Conservation (phyloP, 2,797 vertebrate genomes). For the Echeneis naucrates region DNA sequence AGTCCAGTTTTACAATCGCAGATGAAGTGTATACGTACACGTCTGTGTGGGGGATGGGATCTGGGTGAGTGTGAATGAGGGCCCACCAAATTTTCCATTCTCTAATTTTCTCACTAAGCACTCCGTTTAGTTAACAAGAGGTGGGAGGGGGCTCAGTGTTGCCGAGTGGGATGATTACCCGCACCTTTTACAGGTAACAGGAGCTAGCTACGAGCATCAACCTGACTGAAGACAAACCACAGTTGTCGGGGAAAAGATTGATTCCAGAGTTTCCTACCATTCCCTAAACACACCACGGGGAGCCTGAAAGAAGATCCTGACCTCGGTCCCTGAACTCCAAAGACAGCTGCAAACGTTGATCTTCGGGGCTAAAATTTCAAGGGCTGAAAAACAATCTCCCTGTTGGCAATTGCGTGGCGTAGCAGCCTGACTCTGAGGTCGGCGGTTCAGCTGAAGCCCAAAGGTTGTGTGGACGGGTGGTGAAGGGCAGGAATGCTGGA, state of each 20-base stretch:
- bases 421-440: conserved; percentile 70
- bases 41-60: conserved; percentile 16
- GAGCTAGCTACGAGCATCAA: conserved; percentile 24
- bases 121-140: conserved; percentile 35
- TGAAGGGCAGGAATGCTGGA: conserved; percentile 60
- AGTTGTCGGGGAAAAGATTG: conserved; percentile 58
- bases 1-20: conserved; percentile 65
- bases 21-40: conserved; percentile 7
- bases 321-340: conserved; percentile 63
- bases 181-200: background rate
- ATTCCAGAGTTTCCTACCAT: conserved; percentile 70
- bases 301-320: conserved; percentile 73
- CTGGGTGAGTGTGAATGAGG: conserved; percentile 33
- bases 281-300: conserved; percentile 78
- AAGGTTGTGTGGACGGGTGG: conserved; percentile 54
- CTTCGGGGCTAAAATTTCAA: conserved; percentile 81
- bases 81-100: conserved; percentile 41
- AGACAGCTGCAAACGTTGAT: conserved; percentile 85
- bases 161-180: conserved; percentile 22
- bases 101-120: conserved; percentile 41
- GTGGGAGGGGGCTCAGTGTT: background rate
- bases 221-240: conserved; percentile 41
- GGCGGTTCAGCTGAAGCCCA: conserved; percentile 64
- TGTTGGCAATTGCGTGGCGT: conserved; percentile 83
- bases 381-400: conserved; percentile 84